Percentiles rank a stretch among this genome's conserved stretches.
Evolutionary conservation across 2,888 invertebrate genomes (phyloP).

Genomic region (Gnatocerus cornutus): DNA sequence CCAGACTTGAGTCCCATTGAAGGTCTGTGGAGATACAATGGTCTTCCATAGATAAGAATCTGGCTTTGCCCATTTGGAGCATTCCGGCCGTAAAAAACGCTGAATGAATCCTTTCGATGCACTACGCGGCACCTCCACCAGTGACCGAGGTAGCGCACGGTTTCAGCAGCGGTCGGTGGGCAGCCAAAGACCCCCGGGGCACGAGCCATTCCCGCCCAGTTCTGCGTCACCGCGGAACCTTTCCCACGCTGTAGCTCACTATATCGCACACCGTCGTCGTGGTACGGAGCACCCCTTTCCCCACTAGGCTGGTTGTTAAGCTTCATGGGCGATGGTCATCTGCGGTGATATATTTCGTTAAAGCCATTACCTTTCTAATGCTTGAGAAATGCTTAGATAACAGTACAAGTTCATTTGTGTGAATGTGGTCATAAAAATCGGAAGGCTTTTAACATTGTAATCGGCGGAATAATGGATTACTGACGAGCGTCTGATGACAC

Average conservation of each 20-base stretch:
- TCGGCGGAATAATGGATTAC: background rate
- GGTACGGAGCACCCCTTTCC: constrained; percentile 36
- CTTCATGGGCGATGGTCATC: constrained; percentile 50
- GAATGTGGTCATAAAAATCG: constrained; percentile 27
- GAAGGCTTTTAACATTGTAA: constrained; percentile 25
- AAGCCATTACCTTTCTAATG: constrained; percentile 51
- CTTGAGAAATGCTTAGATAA: constrained; percentile 53
- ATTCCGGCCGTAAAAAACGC: too few species aligned
- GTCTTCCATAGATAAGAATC: too few species aligned
- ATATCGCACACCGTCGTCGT: constrained; percentile 56
- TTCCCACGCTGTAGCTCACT: constrained; percentile 60
- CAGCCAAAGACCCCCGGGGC: constrained; percentile 52
- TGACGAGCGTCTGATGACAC: constrained; percentile 8
- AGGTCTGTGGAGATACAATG: too few species aligned
- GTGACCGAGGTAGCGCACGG: constrained; percentile 31
- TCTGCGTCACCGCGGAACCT: constrained; percentile 59
- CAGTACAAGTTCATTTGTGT: constrained; percentile 54
- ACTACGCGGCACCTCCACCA: constrained; percentile 19
- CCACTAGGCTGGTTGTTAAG: constrained; percentile 38
- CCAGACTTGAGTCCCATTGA: too few species aligned
- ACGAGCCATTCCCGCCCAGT: constrained; percentile 56
- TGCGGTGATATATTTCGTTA: constrained; percentile 50
- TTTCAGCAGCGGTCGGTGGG: constrained; percentile 44
- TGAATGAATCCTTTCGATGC: background rate
- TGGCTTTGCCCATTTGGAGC: too few species aligned